phyloP scores from a whole-genome alignment of 35 echinoderm and acorn worm species.

The Acanthaster planci region DNA sequence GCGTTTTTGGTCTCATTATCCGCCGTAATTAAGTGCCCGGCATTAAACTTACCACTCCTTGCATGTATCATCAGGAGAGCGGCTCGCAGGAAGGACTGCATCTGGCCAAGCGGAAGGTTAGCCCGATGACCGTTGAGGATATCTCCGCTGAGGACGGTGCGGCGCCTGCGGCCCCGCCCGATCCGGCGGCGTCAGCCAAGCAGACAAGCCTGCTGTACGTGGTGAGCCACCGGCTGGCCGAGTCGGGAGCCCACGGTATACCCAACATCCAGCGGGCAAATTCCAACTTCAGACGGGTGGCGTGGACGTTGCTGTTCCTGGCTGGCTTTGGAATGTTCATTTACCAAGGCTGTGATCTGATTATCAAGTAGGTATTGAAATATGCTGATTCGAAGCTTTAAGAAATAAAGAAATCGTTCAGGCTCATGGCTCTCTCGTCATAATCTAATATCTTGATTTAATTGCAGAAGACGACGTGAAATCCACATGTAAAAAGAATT shows the following conservation, averaged over 20 bases:
- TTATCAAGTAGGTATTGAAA: slow-evolving; percentile 10
- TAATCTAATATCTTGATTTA: no score
- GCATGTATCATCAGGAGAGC: no score
- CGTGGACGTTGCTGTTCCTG: slow-evolving; percentile 64
- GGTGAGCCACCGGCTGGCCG: slow-evolving; percentile 38
- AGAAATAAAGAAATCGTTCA: no score
- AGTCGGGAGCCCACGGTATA: slow-evolving; percentile 71
- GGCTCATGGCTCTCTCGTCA: no score
- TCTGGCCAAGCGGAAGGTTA: background rate
- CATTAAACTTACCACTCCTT: no score
- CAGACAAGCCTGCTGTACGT: background rate
- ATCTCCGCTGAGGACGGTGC: background rate
- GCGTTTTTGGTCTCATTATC: no score
- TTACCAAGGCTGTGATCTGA: background rate
- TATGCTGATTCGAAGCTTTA: no score
- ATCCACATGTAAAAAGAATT: no score
- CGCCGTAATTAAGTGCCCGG: no score
- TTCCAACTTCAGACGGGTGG: slow-evolving; percentile 18
- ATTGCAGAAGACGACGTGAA: no score
- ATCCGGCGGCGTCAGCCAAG: background rate
- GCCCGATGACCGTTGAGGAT: background rate
- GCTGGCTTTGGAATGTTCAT: slow-evolving; percentile 30
- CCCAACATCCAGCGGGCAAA: slow-evolving; percentile 70
- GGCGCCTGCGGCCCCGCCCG: background rate
- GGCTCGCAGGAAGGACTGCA: no score